Conservation (phyloP, 2,888 invertebrate species). For the Spisula solida region DNA sequence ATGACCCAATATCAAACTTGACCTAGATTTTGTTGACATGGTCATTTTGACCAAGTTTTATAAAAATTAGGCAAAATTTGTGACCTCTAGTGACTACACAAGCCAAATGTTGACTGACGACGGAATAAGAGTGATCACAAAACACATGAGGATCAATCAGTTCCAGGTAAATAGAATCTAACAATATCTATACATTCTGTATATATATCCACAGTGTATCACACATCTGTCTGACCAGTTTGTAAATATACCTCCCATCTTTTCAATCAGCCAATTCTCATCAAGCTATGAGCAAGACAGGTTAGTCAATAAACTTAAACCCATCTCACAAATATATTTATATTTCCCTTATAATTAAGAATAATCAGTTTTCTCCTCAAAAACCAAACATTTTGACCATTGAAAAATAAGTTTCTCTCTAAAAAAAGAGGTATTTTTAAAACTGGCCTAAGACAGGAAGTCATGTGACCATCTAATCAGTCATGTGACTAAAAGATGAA, state of each 20-base stretch:
- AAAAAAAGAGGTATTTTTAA: neutral
- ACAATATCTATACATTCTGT: neutral
- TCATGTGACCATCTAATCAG: constrained; percentile 8
- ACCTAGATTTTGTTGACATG: too few relatives aligned
- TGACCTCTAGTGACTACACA: too few relatives aligned
- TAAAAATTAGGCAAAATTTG: too few relatives aligned
- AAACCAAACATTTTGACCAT: neutral
- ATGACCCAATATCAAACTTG: too few relatives aligned
- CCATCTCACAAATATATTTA: neutral
- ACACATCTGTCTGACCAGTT: neutral
- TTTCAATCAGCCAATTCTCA: neutral
- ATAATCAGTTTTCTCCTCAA: neutral
- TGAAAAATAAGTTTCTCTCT: neutral
- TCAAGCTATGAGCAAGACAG: neutral
- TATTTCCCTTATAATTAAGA: neutral
- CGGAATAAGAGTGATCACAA: too few relatives aligned
- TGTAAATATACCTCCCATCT: neutral
- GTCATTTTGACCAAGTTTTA: too few relatives aligned
- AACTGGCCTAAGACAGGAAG: neutral
- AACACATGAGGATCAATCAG: too few relatives aligned
- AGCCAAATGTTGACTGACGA: too few relatives aligned
- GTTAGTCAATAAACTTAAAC: neutral
- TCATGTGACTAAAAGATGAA: constrained; percentile 1
- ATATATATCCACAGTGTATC: neutral
- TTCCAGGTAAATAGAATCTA: too few relatives aligned